Evolutionary conservation across 53 echinoderm and acorn worm species (phyloP), one percentile per base, ranked within the genome.

Genomic region (Zoroaster sp.): DNA sequence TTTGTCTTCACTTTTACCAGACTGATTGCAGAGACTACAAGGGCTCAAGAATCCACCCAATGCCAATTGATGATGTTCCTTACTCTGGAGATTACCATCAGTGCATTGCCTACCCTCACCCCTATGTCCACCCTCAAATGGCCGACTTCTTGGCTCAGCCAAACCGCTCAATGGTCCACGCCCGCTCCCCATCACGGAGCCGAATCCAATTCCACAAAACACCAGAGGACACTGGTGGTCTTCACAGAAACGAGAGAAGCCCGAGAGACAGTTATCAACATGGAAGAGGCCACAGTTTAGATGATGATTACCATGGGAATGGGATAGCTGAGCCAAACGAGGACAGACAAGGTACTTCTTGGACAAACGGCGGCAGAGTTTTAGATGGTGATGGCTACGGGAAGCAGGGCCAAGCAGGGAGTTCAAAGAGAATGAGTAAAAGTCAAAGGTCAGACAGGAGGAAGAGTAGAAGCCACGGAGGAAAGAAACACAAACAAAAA

Each of bases 31-130:
- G 71, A 30, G 71, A 70, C 32, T 46, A 18, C 70, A 44, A 70
- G 4, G 85, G 70, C 17, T 85, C 83, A 28, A 85, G 85, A 39
- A 70, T 85, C 36, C 85, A 85, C 36, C 85, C 85, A 8, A 85
- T 85, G 85, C 70, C 69, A 11, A 33, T 49, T 40, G 49, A 85
- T 12, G 21, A 69, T 4, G 18, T 49, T 21, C 70, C 85, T 12
- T 70, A 47, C 70, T 25, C 46, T 51, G 35, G 33, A 15, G 71
- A 85, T 18, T 85, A 70, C 18, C 41, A 8, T 47, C 40, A 71
- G 17, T 25, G 31, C 41, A 23, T 11, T 15, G 35, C 35, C 11
- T 32, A 8, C 35, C 82, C 66, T 17, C 44, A 66, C 33, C 82
- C 40, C 17, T 41, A 43, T 32, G 17, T 82, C 32, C 68, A 66